A percentile compares a stretch with the other conserved stretches of the same genome.
These are phyloP conservation scores for Conistra vaccinii DNA, from an alignment of 2,888 invertebrate species.

Conservation along the genomic window DNA sequence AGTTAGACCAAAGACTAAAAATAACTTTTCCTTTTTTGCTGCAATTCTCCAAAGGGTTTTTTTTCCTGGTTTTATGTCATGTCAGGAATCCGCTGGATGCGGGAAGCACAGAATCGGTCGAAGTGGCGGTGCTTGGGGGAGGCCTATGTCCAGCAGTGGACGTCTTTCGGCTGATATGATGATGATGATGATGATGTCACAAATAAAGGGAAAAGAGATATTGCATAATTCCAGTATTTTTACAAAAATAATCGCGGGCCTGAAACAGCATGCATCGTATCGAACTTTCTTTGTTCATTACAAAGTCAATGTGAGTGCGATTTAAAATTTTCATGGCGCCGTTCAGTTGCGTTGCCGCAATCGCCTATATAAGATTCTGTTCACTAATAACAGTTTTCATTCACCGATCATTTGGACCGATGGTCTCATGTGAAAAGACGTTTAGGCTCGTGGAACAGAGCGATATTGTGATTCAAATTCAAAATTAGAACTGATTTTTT, in stretches of 20 bases:
- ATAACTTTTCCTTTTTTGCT: not conserved
- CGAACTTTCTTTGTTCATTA: conserved; percentile 67
- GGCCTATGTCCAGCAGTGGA: too few relatives aligned
- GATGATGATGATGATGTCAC: too few relatives aligned
- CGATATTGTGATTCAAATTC: conserved; percentile 63
- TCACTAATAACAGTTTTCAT: conserved; percentile 67
- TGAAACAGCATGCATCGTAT: conserved; percentile 13
- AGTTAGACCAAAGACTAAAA: not conserved
- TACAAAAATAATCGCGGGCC: not conserved
- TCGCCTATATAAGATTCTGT: conserved; percentile 77
- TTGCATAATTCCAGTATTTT: not conserved
- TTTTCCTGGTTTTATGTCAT: not conserved
- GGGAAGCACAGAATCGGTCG: too few relatives aligned
- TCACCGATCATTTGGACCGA: conserved; percentile 78
- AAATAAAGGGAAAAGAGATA: not conserved
- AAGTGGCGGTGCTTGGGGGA: too few relatives aligned
- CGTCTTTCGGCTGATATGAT: too few relatives aligned
- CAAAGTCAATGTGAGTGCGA: conserved; percentile 64
- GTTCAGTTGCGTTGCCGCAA: conserved; percentile 55
- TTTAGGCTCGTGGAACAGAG: conserved; percentile 57
- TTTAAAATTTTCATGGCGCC: conserved; percentile 66
- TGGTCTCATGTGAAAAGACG: conserved; percentile 72
- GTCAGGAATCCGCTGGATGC: too few relatives aligned
- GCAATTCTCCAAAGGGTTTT: not conserved
- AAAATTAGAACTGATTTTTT: conserved; percentile 54